Base-by-base conservation (phyloP, 1,140 invertebrate genomes). In the Onthophagus taurus region DNA sequence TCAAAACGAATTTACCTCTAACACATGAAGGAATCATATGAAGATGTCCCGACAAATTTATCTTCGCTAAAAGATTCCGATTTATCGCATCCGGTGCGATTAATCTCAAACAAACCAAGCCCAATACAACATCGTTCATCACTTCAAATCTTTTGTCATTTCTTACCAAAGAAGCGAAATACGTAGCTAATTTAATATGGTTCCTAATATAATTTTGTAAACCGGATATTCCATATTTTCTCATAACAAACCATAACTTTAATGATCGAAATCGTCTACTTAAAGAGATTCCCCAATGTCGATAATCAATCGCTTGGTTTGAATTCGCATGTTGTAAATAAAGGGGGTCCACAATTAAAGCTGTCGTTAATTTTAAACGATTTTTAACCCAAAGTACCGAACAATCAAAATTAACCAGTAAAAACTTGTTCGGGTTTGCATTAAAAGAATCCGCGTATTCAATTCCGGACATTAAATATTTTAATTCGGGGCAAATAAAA, bases 351-450 rank as follows among this genome's bases (percentile, higher is more conserved):
- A 99, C 96, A 6, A 94, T 87, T 44, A 98, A 67, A 0, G 95
- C 93, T 41, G 87, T 85, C 2, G 93, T 97, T 31, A 98, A 68
- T 49, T 86, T 80, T 47, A 91, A 84, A 44, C 86, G 71, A 63
- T 94, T 89, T 44, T 79, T 76, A 1, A 95, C 88, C 90, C 90
- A 95, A 56, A 94, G 69, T 29, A 84, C 81, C 0, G 90, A 90
- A 54, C 88, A 91, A 58, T 95, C 91, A 54, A 91, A 92, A 60
- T 89, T 89, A 0, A 86, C 81, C 14, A 95, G 64, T 55, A 95
- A 70, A 81, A 88, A 92, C 65, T 96, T 96, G 61, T 93, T 93
- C 0, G 90, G 86, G 66, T 96, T 96, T 1, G 85, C 87, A 57
- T 93, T 93, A 60, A 95, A 87, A 0, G 89, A 92, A 57, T 86